Evolutionary conservation across 2,888 invertebrate genomes (phyloP).

Genomic region (Megaustenia siamemsis): DNA sequence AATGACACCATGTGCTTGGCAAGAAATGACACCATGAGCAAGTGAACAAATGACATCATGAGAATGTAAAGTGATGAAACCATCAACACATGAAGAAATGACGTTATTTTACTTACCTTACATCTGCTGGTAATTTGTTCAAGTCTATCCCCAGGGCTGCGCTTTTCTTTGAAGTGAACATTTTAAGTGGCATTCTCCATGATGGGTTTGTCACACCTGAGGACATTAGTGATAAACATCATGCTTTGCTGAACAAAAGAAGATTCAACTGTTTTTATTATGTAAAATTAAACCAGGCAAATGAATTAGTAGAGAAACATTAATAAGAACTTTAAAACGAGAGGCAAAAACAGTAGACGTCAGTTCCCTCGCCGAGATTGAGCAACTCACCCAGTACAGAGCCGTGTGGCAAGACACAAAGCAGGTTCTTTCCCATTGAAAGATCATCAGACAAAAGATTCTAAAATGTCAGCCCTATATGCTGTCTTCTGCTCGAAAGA

Average conservation of each 20-base stretch:
- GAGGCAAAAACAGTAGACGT: neutral
- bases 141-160: constrained; percentile 64
- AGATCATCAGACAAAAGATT: too few relatives aligned
- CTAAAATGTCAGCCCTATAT: too few relatives aligned
- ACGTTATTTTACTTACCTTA: constrained; percentile 49
- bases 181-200: constrained; percentile 67
- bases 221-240: neutral
- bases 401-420: too few relatives aligned
- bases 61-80: neutral
- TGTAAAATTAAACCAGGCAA: neutral
- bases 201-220: too few relatives aligned
- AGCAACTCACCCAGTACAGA: too few relatives aligned
- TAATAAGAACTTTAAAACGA: neutral
- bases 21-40: neutral
- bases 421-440: too few relatives aligned
- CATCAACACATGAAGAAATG: neutral
- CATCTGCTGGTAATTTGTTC: constrained; percentile 63
- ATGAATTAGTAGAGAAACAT: neutral
- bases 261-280: neutral
- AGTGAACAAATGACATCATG: neutral
- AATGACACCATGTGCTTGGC: neutral
- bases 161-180: constrained; percentile 69
- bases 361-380: too few relatives aligned
- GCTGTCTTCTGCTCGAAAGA: too few relatives aligned
- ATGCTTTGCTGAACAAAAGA: neutral